Evolutionary conservation across 2,888 invertebrate species (phyloP).

Genomic region (Hipparchia sbordonii): DNA sequence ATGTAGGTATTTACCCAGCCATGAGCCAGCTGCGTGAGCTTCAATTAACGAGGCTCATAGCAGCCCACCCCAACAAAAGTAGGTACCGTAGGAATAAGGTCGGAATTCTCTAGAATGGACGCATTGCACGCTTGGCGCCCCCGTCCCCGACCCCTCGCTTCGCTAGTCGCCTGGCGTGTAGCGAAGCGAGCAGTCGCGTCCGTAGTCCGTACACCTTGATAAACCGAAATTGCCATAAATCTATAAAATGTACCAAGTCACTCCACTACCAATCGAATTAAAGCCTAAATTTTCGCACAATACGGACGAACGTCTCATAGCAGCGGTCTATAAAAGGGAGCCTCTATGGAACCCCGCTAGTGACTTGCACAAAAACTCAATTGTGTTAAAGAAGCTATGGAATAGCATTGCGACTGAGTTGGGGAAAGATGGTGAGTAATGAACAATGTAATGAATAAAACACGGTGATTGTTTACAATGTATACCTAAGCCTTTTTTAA

Average conservation of each 20-base stretch:
- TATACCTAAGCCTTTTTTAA: too few species aligned
- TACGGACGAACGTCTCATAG: conserved; percentile 12
- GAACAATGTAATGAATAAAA: too few species aligned
- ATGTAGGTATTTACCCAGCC: too few species aligned
- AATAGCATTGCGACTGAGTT: conserved; percentile 15
- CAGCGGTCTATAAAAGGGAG: conserved; percentile 17
- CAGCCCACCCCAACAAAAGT: not conserved
- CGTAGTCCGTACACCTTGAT: not conserved
- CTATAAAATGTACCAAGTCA: conserved; percentile 10
- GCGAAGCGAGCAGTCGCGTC: too few species aligned
- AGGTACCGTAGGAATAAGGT: not conserved
- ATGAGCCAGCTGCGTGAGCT: not conserved
- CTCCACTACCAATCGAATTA: not conserved
- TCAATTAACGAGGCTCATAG: conserved; percentile 2
- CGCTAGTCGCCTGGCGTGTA: conserved; percentile 24
- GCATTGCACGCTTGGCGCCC: conserved; percentile 14
- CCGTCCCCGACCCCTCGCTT: conserved; percentile 16
- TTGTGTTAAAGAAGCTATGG: conserved; percentile 18
- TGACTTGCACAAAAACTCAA: conserved; percentile 22
- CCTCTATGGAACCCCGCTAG: conserved; percentile 18
- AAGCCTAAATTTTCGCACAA: conserved; percentile 15
- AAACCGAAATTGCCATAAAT: not conserved
- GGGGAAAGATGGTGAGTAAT: conserved; percentile 17
- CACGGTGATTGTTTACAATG: too few species aligned
- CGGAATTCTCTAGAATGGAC: conserved; percentile 15